Conservation (phyloP, 2,888 invertebrate genomes). For the Synergus itoensis region DNA sequence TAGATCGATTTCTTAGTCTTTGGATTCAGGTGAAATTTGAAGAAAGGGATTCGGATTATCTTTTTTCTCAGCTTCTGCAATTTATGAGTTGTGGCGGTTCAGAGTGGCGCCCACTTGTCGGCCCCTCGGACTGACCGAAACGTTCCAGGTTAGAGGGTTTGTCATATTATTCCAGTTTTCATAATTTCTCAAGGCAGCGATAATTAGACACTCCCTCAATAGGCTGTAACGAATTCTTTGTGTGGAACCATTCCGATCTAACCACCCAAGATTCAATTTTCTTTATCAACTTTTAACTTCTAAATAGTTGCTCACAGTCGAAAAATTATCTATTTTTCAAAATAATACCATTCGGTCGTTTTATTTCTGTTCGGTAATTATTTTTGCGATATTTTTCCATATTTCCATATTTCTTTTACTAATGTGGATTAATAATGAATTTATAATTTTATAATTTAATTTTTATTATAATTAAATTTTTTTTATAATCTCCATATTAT, state of each 20-base stretch:
- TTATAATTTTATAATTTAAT: too few species aligned
- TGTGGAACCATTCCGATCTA: conserved; percentile 6
- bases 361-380: not conserved
- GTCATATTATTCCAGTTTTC: conserved; percentile 38
- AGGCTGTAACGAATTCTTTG: conserved; percentile 46
- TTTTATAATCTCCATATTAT: not conserved
- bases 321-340: not conserved
- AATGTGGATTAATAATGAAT: not conserved
- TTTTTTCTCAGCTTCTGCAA: conserved; percentile 39
- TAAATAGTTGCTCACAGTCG: too few species aligned
- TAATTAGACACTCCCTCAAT: conserved; percentile 45
- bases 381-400: too few species aligned
- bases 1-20: not conserved
- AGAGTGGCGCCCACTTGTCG: conserved; percentile 41
- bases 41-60: conserved; percentile 39
- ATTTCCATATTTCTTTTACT: not conserved
- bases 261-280: not conserved
- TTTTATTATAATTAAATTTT: too few species aligned
- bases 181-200: conserved; percentile 48
- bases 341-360: not conserved
- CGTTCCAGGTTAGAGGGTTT: conserved; percentile 31
- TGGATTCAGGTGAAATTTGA: conserved; percentile 9
- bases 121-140: conserved; percentile 10
- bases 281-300: not conserved
- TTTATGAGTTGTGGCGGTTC: conserved; percentile 26